phyloP scores from a whole-genome alignment of 1,140 invertebrate species.

The Melitaea cinxia region DNA sequence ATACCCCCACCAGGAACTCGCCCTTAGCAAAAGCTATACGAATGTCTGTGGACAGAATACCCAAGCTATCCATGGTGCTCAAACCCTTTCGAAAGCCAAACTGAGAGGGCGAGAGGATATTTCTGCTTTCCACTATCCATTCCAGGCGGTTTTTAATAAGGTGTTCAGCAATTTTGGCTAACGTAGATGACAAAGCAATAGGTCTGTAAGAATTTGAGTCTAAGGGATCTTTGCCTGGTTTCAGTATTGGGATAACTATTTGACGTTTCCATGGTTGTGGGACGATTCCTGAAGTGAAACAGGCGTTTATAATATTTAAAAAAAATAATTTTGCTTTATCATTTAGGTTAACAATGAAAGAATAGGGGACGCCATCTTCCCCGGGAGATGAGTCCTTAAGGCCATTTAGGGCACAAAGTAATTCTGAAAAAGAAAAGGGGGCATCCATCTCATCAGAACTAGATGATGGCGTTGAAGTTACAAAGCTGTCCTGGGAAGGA shows the following conservation, averaged over 20 bases:
- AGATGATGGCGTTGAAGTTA: neutral
- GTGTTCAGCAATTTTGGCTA: too few relatives aligned
- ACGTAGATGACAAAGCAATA: too few relatives aligned
- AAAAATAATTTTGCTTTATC: constrained; percentile 17
- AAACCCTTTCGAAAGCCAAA: too few relatives aligned
- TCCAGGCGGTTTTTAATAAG: too few relatives aligned
- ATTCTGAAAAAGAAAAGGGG: constrained; percentile 30
- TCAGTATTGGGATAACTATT: too few relatives aligned
- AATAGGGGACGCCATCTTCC: constrained; percentile 38
- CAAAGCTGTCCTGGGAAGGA: constrained; percentile 11
- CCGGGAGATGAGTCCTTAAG: constrained; percentile 38
- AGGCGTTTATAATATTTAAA: constrained; percentile 28
- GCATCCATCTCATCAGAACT: constrained; percentile 12
- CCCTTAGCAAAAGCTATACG: neutral
- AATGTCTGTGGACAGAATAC: constrained; percentile 9
- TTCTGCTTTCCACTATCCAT: too few relatives aligned
- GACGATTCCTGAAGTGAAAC: constrained; percentile 20
- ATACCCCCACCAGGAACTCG: neutral
- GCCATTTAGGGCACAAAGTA: constrained; percentile 23
- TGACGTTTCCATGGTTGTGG: constrained; percentile 42
- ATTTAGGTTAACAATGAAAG: constrained; percentile 31
- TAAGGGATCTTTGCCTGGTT: too few relatives aligned
- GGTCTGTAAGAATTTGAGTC: too few relatives aligned
- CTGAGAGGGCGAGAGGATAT: too few relatives aligned
- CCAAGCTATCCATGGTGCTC: too few relatives aligned